Conservation (phyloP, 2,888 invertebrate species). For the Formica aserva region DNA sequence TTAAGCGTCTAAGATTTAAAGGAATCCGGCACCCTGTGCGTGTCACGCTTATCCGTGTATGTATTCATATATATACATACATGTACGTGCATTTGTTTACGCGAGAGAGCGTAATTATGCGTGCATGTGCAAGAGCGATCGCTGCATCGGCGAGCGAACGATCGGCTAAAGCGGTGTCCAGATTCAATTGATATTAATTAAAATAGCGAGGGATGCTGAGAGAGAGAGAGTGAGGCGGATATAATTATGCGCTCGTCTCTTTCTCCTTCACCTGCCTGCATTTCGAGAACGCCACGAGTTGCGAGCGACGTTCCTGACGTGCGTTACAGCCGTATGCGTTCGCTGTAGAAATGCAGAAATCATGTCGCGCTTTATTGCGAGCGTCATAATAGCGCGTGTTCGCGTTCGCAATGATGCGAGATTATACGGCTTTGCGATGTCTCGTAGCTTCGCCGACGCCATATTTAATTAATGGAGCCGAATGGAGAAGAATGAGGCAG, state of each 20-base stretch:
- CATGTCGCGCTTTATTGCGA: constrained; percentile 47
- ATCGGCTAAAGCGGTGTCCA: constrained; percentile 77
- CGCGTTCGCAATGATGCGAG: constrained; percentile 35
- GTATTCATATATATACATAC: too few species aligned
- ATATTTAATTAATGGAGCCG: constrained; percentile 41
- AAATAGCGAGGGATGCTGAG: constrained; percentile 71
- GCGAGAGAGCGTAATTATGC: constrained; percentile 74
- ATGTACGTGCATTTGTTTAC: background rate
- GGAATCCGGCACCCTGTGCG: constrained; percentile 72
- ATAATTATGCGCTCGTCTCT: constrained; percentile 66
- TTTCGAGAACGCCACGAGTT: constrained; percentile 34
- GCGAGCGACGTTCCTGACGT: constrained; percentile 29
- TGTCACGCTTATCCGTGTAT: constrained; percentile 4
- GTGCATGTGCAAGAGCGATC: constrained; percentile 65
- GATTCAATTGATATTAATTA: constrained; percentile 84
- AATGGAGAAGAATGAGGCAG: background rate
- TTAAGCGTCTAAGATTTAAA: constrained; percentile 79
- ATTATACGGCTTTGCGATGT: constrained; percentile 28
- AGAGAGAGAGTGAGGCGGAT: constrained; percentile 52
- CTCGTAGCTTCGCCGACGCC: constrained; percentile 20
- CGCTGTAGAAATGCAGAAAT: constrained; percentile 50
- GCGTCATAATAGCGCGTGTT: constrained; percentile 28
- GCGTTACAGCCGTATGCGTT: constrained; percentile 22
- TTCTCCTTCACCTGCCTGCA: background rate
- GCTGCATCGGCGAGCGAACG: constrained; percentile 69